Evolutionary conservation across 2,888 invertebrate genomes (phyloP).

Genomic region (Andrena trimmerana): DNA sequence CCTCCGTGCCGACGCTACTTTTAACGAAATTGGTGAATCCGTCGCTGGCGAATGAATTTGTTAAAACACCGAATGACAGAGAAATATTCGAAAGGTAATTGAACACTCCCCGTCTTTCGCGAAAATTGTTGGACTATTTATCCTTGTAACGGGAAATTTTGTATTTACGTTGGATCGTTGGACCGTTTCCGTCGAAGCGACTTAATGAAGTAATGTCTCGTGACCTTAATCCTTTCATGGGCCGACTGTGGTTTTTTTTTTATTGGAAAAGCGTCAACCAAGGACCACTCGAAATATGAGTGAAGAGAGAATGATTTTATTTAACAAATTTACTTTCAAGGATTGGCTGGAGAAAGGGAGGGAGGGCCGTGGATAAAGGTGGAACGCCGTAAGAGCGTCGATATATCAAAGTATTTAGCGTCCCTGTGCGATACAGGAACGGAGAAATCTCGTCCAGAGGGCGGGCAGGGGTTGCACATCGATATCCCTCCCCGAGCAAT

Average conservation of each 20-base stretch:
- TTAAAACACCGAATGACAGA: slow-evolving; percentile 33
- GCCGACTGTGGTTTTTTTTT: neutral
- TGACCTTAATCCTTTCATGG: neutral
- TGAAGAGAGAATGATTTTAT: too few relatives aligned
- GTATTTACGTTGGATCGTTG: slow-evolving; percentile 5
- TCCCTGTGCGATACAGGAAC: slow-evolving; percentile 17
- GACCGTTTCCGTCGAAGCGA: neutral
- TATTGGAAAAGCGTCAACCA: neutral
- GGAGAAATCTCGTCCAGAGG: slow-evolving; percentile 45
- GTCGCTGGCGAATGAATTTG: slow-evolving; percentile 34
- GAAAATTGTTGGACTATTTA: slow-evolving; percentile 44
- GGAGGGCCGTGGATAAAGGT: slow-evolving; percentile 15
- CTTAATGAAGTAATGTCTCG: neutral
- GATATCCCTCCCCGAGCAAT: slow-evolving; percentile 64
- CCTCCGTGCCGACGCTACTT: slow-evolving; percentile 29
- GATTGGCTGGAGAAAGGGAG: neutral
- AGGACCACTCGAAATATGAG: too few relatives aligned
- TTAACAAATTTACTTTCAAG: neutral
- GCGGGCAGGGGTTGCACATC: slow-evolving; percentile 49
- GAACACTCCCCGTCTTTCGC: slow-evolving; percentile 15
- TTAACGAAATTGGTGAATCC: slow-evolving; percentile 50
- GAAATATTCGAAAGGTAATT: slow-evolving; percentile 53
- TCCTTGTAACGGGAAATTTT: slow-evolving; percentile 31
- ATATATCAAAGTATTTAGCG: slow-evolving; percentile 55
- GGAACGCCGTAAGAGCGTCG: slow-evolving; percentile 11